Conservation (phyloP, 2,113 vertebrate genomes). For the Pelodiscus sinensis region DNA sequence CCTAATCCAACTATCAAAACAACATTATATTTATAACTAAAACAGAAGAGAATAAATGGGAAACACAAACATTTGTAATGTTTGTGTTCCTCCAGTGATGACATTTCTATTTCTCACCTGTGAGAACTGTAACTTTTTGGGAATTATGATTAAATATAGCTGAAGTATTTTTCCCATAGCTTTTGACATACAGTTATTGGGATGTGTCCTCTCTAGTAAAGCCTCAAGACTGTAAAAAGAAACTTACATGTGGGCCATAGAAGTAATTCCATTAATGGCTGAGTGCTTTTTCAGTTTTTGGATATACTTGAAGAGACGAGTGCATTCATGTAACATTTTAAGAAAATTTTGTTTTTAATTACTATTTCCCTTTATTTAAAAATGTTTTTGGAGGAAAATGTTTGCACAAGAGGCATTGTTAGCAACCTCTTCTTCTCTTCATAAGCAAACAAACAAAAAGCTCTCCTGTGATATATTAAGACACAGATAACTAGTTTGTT, state of each 20-base stretch:
- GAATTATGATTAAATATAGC: background rate
- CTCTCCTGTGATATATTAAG: background rate
- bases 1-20: background rate
- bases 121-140: background rate
- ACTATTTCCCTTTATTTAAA: background rate
- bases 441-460: background rate
- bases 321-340: accelerated
- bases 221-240: background rate
- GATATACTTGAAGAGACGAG: background rate
- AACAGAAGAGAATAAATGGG: background rate
- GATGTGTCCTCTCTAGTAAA: background rate
- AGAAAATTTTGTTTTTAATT: background rate
- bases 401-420: background rate
- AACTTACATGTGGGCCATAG: background rate
- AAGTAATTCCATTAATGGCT: background rate
- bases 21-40: background rate
- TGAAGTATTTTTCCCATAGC: background rate
- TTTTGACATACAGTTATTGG: background rate
- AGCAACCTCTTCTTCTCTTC: background rate
- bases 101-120: background rate
- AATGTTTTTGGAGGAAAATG: background rate
- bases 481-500: background rate
- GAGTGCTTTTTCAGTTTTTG: background rate
- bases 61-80: background rate
- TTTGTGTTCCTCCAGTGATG: background rate